Evolutionary conservation across 2,797 vertebrate species (phyloP), one percentile per base, ranked within the genome.

Genomic region (Cynodonichthys magdalenae): DNA sequence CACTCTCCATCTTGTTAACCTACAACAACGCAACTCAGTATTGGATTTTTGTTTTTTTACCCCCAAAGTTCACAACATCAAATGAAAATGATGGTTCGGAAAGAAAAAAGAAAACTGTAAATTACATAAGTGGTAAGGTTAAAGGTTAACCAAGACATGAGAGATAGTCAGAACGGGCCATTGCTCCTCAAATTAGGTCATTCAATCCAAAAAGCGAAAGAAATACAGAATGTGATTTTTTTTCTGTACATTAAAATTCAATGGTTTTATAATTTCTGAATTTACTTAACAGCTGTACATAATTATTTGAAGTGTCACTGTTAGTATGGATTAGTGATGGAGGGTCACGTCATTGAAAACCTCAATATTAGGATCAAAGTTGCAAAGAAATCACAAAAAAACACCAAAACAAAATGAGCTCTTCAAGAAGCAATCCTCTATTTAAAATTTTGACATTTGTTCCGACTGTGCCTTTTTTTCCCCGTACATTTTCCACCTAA

Each of bases 221-320:
- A 87, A 89, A 88, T 86, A 87, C 84, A 87, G 88, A 87, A 71
- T 88, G 84, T 86, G 87, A 82, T 85, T 86, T 82, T 74, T 14
- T 71, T 66, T 36, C 31, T 39, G 9, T 12, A 66, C 47, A 1
- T 11, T 3, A 8, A 51, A 27, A 24, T 24, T 24, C 24, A 24
- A 24, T 24, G 24, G 3, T 24, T 24, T 24, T 3, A 24, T 24
- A 3, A 24, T 24, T 24, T 24, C 3, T 24, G 3, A 24, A 24
- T 24, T 24, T 24, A 24, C 3, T 24, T 24, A 36, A 36, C 34
- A 36, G 34, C 34, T 11, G 34, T 36, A 36, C 9, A 36, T 36
- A 11, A 36, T 11, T 36, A 36, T 3, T 20, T 1, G 31, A 27
- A 58, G 60, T 62, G 36, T 52, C 70, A 68, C 56, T 53, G 62